These are phyloP conservation scores for Venturia canescens DNA, from an alignment of 1,140 invertebrate genomes.

Conservation along the genomic window DNA sequence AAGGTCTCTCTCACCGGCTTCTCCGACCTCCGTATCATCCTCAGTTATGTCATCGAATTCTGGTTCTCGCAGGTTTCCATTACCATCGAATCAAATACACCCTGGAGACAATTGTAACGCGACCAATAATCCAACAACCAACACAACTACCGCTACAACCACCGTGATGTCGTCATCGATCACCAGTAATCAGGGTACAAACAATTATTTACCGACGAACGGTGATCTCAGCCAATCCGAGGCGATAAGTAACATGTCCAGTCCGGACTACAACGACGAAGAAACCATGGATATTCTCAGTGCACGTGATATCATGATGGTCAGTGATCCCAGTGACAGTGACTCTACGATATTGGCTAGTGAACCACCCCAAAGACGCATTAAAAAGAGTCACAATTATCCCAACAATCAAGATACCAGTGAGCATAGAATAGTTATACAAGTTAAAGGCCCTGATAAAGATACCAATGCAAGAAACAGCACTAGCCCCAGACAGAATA, in stretches of 20 bases:
- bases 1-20: constrained; percentile 85
- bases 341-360: constrained; percentile 88
- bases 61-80: constrained; percentile 75
- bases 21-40: constrained; percentile 90
- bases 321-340: constrained; percentile 91
- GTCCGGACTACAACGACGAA: constrained; percentile 90
- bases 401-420: constrained; percentile 75
- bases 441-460: constrained; percentile 86
- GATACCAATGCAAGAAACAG: constrained; percentile 69
- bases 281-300: constrained; percentile 81
- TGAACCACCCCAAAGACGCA: constrained; percentile 83
- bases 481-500: constrained; percentile 66
- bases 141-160: constrained; percentile 56
- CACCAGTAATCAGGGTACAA: constrained; percentile 58
- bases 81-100: constrained; percentile 44
- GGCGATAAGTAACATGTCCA: constrained; percentile 91
- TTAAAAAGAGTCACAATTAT: constrained; percentile 77
- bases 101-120: constrained; percentile 50
- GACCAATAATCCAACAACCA: constrained; percentile 34
- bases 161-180: constrained; percentile 48
- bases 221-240: constrained; percentile 86
- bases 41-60: constrained; percentile 88
- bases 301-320: constrained; percentile 87
- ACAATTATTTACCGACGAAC: constrained; percentile 70
- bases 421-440: constrained; percentile 89